phyloP scores from a whole-genome alignment of 2,888 invertebrate genomes.

The Pachymerium ferrugineum region DNA sequence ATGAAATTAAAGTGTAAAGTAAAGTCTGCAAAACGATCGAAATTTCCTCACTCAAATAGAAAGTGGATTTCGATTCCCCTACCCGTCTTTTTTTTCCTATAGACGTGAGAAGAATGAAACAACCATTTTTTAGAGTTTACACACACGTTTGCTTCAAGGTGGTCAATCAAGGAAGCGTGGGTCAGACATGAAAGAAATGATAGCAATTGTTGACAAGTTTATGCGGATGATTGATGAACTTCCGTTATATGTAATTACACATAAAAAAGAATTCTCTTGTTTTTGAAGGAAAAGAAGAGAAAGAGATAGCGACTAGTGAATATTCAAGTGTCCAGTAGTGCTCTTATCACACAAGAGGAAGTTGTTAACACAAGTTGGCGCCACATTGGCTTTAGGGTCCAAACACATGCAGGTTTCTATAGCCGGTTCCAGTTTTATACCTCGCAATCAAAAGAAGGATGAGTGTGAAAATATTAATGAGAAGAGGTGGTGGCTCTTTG shows the following conservation, averaged over 20 bases:
- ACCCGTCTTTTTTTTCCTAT: background rate
- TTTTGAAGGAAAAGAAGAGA: too few species aligned
- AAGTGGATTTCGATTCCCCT: slow-evolving; percentile 1
- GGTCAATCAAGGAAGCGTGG: slow-evolving; percentile 1
- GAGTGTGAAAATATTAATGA: slow-evolving; percentile 23
- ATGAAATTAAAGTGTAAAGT: background rate
- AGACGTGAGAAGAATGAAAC: slow-evolving; percentile 6
- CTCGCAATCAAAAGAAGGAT: background rate
- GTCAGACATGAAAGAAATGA: background rate
- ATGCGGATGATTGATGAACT: background rate
- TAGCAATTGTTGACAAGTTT: background rate
- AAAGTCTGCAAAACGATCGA: background rate
- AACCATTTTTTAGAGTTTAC: background rate
- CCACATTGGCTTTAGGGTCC: background rate
- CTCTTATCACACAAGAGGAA: background rate
- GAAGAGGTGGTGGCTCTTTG: slow-evolving; percentile 17
- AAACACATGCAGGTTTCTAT: background rate
- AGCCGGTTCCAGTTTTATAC: background rate
- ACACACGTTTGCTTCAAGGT: slow-evolving; percentile 1
- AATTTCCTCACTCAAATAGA: background rate
- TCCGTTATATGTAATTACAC: background rate
- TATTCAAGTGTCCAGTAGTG: background rate
- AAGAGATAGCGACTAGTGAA: too few species aligned
- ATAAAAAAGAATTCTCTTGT: too few species aligned
- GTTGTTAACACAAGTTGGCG: background rate